Conservation (phyloP, 2,888 invertebrate species). For the Leucozona laternaria region DNA sequence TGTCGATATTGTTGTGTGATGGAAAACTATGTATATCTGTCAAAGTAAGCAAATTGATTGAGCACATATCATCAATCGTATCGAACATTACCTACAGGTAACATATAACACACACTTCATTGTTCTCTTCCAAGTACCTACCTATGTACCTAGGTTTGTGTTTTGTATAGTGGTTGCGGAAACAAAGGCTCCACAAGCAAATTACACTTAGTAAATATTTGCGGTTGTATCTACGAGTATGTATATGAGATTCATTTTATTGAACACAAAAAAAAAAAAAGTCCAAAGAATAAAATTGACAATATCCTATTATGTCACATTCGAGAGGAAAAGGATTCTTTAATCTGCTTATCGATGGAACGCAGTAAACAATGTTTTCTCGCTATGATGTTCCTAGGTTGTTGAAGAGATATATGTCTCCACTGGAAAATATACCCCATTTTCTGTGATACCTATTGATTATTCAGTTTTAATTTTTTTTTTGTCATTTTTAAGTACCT, state of each 20-base stretch:
- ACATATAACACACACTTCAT: constrained; percentile 1
- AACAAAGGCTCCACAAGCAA: constrained; percentile 26
- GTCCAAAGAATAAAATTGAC: not conserved
- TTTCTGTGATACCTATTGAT: not conserved
- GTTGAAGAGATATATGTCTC: not conserved
- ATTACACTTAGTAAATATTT: constrained; percentile 26
- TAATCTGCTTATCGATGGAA: constrained; percentile 33
- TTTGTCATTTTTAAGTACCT: not conserved
- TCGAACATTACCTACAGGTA: constrained; percentile 8
- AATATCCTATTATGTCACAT: constrained; percentile 32
- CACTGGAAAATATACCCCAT: not conserved
- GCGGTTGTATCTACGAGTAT: not conserved
- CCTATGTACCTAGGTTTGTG: too few relatives aligned
- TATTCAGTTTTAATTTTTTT: not conserved
- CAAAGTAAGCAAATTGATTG: constrained; percentile 39
- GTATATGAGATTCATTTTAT: constrained; percentile 24
- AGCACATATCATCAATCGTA: constrained; percentile 30
- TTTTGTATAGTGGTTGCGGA: not conserved
- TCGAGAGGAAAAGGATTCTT: constrained; percentile 16
- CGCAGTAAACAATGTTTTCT: constrained; percentile 9
- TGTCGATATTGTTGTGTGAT: constrained; percentile 9
- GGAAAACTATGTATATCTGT: constrained; percentile 38
- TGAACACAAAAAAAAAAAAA: not conserved
- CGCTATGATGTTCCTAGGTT: not conserved
- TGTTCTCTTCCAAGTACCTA: not conserved